phyloP scores from a whole-genome alignment of 2,113 vertebrate species.

The Etia nguti region DNA sequence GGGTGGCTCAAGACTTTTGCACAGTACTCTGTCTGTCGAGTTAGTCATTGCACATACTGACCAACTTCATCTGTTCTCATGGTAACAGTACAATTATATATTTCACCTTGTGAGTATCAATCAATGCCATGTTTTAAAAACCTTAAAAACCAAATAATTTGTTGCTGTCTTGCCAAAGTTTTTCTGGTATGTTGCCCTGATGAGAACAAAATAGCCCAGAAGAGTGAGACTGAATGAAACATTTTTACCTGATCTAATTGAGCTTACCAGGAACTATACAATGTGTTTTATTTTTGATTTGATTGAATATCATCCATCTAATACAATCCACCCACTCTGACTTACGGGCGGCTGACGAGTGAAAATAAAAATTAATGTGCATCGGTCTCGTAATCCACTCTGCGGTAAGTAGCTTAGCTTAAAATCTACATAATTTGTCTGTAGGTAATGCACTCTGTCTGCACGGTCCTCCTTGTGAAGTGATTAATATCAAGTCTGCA shows the following conservation, averaged over 20 bases:
- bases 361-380: conserved; percentile 5
- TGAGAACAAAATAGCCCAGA: neutral
- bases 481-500: neutral
- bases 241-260: neutral
- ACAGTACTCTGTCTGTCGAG: neutral
- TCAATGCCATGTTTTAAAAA: neutral
- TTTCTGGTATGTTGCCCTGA: neutral
- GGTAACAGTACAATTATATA: neutral
- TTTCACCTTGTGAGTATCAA: neutral
- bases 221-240: neutral
- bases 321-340: neutral
- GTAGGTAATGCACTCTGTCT: neutral
- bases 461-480: neutral
- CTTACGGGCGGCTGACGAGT: neutral
- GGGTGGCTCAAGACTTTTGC: neutral
- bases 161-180: neutral
- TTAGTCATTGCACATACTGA: neutral
- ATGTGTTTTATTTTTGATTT: neutral
- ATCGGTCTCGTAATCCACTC: neutral
- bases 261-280: neutral
- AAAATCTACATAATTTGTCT: conserved; percentile 26
- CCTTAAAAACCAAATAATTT: neutral
- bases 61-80: neutral
- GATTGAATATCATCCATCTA: neutral
- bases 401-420: conserved; percentile 2